phyloP scores from a whole-genome alignment of 1,140 invertebrate genomes.

The Chrysopa pallens region DNA sequence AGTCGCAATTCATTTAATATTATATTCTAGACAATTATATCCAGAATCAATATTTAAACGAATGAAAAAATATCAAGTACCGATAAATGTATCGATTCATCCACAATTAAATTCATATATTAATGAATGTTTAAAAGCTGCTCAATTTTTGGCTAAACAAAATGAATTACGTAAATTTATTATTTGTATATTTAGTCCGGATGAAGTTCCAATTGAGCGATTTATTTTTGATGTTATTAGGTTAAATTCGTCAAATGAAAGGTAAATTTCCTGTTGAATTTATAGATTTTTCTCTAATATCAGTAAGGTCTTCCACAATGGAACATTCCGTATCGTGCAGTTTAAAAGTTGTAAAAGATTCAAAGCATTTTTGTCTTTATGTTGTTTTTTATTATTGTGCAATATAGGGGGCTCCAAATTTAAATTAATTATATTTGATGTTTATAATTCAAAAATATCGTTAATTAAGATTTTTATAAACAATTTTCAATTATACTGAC shows the following conservation, averaged over 20 bases:
- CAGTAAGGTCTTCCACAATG: too few relatives aligned
- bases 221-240: neutral
- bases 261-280: too few relatives aligned
- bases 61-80: neutral
- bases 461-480: too few relatives aligned
- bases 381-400: too few relatives aligned
- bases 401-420: too few relatives aligned
- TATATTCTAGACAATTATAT: neutral
- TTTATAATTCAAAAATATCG: too few relatives aligned
- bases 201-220: neutral
- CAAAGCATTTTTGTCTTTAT: too few relatives aligned
- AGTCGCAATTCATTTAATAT: neutral
- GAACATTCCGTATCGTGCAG: too few relatives aligned
- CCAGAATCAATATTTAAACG: neutral
- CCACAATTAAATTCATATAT: neutral
- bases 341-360: too few relatives aligned
- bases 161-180: neutral
- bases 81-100: neutral
- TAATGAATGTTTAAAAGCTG: neutral
- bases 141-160: neutral
- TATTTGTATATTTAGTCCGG: neutral
- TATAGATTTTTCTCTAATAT: too few relatives aligned
- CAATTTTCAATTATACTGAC: too few relatives aligned
- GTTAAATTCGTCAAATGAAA: constrained; percentile 2
- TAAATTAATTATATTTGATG: too few relatives aligned